Percentiles rank a stretch among this genome's conserved stretches.
These are phyloP conservation scores for Erythrolamprus reginae DNA, from an alignment of 2,113 vertebrate genomes.

Conservation along the genomic window DNA sequence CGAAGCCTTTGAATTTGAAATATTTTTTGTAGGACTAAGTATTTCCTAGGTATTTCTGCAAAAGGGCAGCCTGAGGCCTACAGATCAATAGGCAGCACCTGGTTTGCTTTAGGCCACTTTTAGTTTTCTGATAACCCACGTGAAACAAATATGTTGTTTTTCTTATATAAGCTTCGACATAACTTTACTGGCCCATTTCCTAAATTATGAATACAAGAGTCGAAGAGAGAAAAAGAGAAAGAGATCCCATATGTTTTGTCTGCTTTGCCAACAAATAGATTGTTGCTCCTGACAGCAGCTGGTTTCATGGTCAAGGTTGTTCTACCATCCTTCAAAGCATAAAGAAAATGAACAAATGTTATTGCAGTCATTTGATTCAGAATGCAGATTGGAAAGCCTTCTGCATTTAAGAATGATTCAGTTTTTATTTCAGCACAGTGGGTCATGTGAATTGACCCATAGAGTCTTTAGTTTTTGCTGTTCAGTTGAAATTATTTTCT, in stretches of 20 bases:
- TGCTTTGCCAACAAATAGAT: not conserved
- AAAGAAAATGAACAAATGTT: not conserved
- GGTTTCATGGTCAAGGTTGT: not conserved
- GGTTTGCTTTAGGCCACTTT: not conserved
- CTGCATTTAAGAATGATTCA: not conserved
- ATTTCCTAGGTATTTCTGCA: not conserved
- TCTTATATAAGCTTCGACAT: not conserved
- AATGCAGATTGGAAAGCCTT: not conserved
- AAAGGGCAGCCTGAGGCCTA: not conserved
- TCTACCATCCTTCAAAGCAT: not conserved
- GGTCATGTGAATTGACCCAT: slow-evolving; percentile 11
- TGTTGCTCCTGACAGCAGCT: not conserved
- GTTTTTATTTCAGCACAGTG: not conserved
- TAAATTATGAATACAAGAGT: not conserved
- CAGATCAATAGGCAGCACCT: not conserved
- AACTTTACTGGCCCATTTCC: not conserved
- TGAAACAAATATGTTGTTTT: not conserved
- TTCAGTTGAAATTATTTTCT: slow-evolving; percentile 44
- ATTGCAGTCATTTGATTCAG: not conserved
- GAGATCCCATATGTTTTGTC: not conserved
- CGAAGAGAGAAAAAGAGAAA: no score
- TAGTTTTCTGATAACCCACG: not conserved
- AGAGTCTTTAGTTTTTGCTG: slow-evolving; percentile 35
- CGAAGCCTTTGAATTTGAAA: not conserved
- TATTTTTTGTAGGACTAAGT: not conserved